phyloP scores from a whole-genome alignment of 2,888 invertebrate genomes.

The Timema cristinae region DNA sequence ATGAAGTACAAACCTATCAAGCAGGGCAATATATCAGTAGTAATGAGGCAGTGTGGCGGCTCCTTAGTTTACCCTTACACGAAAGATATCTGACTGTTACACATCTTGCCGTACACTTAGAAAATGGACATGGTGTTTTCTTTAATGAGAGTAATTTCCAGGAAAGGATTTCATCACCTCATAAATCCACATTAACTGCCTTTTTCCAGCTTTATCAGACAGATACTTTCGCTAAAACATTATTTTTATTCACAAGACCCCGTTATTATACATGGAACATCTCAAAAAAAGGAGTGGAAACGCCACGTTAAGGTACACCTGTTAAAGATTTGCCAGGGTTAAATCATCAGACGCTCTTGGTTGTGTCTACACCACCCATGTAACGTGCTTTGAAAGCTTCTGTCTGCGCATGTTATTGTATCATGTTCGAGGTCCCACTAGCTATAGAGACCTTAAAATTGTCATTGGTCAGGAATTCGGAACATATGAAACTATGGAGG shows the following conservation, averaged over 20 bases:
- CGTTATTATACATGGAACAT: slow-evolving; percentile 16
- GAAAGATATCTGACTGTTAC: slow-evolving; percentile 7
- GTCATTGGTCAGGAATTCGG: not conserved
- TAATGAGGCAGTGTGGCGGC: slow-evolving; percentile 1
- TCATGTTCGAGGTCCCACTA: slow-evolving; percentile 4
- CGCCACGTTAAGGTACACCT: slow-evolving; percentile 2
- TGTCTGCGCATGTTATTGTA: slow-evolving; percentile 9
- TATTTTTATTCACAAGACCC: not conserved
- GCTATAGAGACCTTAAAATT: not conserved
- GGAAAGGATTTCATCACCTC: not conserved
- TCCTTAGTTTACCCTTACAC: slow-evolving; percentile 9
- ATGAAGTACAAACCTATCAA: slow-evolving; percentile 8
- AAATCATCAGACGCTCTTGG: slow-evolving; percentile 9
- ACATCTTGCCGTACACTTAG: slow-evolving; percentile 10
- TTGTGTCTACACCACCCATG: not conserved
- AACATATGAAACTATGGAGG: slow-evolving; percentile 7
- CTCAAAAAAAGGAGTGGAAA: slow-evolving; percentile 11
- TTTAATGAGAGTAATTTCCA: slow-evolving; percentile 11
- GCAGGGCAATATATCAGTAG: slow-evolving; percentile 11
- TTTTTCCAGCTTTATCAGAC: slow-evolving; percentile 11
- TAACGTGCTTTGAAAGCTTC: not conserved
- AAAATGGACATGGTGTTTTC: slow-evolving; percentile 3
- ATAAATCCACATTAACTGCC: not conserved
- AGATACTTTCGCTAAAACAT: slow-evolving; percentile 7
- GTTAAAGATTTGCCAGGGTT: slow-evolving; percentile 1